Percentiles rank a stretch among this genome's conserved stretches.
Conservation (phyloP, 2,888 invertebrate genomes). For the Aricia artaxerxes region DNA sequence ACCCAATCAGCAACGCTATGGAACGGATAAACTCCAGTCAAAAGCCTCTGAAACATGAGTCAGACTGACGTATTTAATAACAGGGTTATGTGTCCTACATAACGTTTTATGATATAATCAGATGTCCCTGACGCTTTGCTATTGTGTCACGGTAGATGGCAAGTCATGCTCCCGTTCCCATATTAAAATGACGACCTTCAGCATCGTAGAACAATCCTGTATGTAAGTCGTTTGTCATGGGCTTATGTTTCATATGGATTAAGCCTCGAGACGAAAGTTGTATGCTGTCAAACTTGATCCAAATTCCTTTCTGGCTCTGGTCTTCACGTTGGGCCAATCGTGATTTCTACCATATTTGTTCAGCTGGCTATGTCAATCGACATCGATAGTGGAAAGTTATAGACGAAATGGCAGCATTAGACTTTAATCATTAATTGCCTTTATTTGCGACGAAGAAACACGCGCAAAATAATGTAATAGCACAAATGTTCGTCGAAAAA, state of each 20-base stretch:
- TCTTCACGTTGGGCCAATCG: too few relatives aligned
- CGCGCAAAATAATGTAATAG: background rate
- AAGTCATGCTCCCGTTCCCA: conserved; percentile 29
- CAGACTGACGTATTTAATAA: background rate
- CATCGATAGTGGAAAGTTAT: too few relatives aligned
- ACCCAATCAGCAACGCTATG: background rate
- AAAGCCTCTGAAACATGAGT: background rate
- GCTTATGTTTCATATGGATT: background rate
- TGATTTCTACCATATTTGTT: too few relatives aligned
- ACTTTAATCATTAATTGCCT: background rate
- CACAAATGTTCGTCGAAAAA: background rate
- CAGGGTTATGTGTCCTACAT: background rate
- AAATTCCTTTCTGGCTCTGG: too few relatives aligned
- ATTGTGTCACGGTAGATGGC: conserved; percentile 2
- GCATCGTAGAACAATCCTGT: conserved; percentile 20
- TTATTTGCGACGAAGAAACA: background rate
- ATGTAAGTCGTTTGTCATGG: conserved; percentile 6
- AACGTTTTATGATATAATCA: conserved; percentile 16
- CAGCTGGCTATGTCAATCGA: too few relatives aligned
- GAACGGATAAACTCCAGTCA: background rate
- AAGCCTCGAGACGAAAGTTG: background rate
- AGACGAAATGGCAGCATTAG: background rate
- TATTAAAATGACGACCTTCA: conserved; percentile 10
- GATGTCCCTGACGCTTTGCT: conserved; percentile 19
- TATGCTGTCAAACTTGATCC: background rate